Percentiles rank a stretch among this genome's conserved stretches.
phyloP scores from a whole-genome alignment of 2,888 invertebrate genomes.

The Eledona agricola region DNA sequence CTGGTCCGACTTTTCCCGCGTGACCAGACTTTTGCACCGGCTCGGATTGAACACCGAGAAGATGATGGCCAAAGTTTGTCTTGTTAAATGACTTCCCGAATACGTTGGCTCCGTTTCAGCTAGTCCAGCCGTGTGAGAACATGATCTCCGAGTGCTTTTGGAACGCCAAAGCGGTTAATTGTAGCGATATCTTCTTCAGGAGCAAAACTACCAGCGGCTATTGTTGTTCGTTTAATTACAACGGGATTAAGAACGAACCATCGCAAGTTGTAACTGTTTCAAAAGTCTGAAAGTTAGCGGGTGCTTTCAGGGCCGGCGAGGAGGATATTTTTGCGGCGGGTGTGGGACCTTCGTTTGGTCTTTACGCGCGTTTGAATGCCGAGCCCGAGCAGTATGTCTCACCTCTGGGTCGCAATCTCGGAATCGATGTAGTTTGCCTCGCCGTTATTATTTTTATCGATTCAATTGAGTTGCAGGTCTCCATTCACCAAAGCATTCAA shows the following conservation, averaged over 20 bases:
- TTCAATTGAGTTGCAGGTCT: constrained; percentile 19
- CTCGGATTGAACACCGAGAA: constrained; percentile 32
- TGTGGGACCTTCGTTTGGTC: constrained; percentile 28
- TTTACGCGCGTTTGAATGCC: constrained; percentile 13
- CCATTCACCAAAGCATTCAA: constrained; percentile 28
- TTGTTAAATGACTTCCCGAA: constrained; percentile 2
- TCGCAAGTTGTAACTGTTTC: constrained; percentile 1
- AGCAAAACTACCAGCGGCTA: constrained; percentile 30
- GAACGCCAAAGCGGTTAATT: constrained; percentile 23
- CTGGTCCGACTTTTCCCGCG: constrained; percentile 2
- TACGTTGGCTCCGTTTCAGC: constrained; percentile 15
- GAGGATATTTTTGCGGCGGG: constrained; percentile 25
- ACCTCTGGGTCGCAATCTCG: constrained; percentile 7
- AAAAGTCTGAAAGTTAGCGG: neutral
- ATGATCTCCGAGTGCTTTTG: constrained; percentile 27
- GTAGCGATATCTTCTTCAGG: constrained; percentile 16
- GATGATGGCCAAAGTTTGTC: constrained; percentile 29
- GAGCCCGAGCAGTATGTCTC: constrained; percentile 32
- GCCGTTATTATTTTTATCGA: neutral
- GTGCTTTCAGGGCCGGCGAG: constrained; percentile 1
- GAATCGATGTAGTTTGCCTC: constrained; percentile 21
- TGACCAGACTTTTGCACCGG: constrained; percentile 15
- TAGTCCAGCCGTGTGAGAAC: constrained; percentile 30
- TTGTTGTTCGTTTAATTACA: constrained; percentile 37
- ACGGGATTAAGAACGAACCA: constrained; percentile 2